Percentiles rank a stretch among this genome's conserved stretches.
Conservation (phyloP, 2,113 vertebrate species). For the Acrocephalus arundinaceus region DNA sequence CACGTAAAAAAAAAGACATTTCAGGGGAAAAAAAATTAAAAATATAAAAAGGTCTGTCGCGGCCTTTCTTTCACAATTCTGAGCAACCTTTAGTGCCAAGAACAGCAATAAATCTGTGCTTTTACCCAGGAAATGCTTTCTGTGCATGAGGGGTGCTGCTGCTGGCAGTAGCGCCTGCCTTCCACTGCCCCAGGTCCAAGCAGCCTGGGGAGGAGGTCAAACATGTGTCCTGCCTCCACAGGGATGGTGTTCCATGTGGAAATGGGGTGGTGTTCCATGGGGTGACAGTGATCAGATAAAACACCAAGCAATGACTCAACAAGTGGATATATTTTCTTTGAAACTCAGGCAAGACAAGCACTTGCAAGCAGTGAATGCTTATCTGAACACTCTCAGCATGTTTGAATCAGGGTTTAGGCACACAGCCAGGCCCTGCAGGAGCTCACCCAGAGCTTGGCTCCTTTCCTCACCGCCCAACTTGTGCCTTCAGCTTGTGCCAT, state of each 20-base stretch:
- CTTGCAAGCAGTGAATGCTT: neutral
- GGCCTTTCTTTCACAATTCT: neutral
- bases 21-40: neutral
- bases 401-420: neutral
- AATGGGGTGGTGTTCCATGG: neutral
- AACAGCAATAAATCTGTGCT: neutral
- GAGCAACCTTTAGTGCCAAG: neutral
- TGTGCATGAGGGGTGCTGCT: accelerated
- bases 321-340: neutral
- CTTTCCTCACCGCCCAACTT: neutral
- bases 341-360: neutral
- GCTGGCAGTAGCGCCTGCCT: accelerated
- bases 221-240: accelerated
- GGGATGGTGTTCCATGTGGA: neutral
- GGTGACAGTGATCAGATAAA: neutral
- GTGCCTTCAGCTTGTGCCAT: neutral
- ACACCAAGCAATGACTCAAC: neutral
- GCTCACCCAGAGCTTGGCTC: neutral
- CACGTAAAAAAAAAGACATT: neutral
- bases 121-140: neutral
- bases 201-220: neutral
- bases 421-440: neutral
- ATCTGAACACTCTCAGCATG: accelerated
- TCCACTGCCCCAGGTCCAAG: accelerated
- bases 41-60: neutral